These are phyloP conservation scores for Eulemur macaco DNA, from an alignment of 2,113 vertebrate species.

Conservation along the genomic window DNA sequence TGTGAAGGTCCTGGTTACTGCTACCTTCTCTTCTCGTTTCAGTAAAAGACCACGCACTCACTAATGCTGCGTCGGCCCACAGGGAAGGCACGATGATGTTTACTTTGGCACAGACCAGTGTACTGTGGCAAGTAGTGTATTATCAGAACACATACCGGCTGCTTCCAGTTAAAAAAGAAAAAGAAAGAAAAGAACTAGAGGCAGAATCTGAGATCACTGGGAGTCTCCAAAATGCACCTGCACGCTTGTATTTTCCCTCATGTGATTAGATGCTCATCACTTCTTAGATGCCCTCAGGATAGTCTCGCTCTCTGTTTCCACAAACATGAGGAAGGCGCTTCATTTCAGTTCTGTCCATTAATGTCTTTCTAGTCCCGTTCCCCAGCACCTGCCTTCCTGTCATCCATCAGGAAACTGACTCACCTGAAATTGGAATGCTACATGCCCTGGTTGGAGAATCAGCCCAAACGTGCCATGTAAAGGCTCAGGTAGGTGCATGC, in stretches of 20 bases:
- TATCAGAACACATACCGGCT: neutral
- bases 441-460: neutral
- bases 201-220: neutral
- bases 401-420: neutral
- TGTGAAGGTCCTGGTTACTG: neutral
- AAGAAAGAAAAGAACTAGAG: neutral
- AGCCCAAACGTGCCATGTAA: neutral
- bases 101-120: neutral
- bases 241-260: neutral
- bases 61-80: neutral
- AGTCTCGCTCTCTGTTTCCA: neutral
- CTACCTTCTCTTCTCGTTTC: neutral
- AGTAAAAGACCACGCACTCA: neutral
- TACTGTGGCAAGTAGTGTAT: too few species aligned
- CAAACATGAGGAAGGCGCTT: neutral
- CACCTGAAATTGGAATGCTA: too few species aligned
- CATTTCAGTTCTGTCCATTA: neutral
- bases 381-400: neutral
- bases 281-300: neutral
- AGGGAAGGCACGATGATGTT: neutral
- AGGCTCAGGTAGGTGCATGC: neutral
- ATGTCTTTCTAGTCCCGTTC: neutral
- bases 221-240: neutral
- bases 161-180: neutral
- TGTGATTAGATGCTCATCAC: neutral